These are phyloP conservation scores for Allobates femoralis DNA, from an alignment of 2,797 vertebrate genomes.

Conservation along the genomic window DNA sequence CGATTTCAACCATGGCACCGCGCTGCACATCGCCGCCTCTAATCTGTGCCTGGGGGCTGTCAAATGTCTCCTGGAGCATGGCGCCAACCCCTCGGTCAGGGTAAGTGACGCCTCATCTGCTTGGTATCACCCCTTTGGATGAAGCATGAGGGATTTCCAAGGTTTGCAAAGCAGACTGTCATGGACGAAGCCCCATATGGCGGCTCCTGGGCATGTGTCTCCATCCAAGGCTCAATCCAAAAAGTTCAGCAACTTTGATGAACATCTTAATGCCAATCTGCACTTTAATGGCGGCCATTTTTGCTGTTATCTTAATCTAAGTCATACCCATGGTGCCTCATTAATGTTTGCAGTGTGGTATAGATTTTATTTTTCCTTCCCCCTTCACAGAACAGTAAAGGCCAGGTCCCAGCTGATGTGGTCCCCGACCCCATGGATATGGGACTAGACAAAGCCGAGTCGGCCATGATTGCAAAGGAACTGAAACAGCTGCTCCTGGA, in stretches of 20 bases:
- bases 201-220: background rate
- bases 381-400: constrained; percentile 83
- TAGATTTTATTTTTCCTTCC: background rate
- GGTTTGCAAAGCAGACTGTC: background rate
- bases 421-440: constrained; percentile 95
- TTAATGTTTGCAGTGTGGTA: background rate
- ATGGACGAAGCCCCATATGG: no score
- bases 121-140: background rate
- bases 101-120: constrained; percentile 71
- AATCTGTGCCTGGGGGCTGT: constrained; percentile 91
- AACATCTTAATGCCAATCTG: no score
- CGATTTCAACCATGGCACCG: constrained; percentile 90
- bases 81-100: constrained; percentile 85
- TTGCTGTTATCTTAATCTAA: background rate
- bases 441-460: constrained; percentile 90
- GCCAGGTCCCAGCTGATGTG: constrained; percentile 87
- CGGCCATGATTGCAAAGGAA: constrained; percentile 89
- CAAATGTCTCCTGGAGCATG: constrained; percentile 91
- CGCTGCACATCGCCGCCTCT: constrained; percentile 92
- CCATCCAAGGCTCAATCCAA: no score
- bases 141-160: background rate
- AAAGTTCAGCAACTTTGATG: no score
- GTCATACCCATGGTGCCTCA: no score
- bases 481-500: constrained; percentile 88
- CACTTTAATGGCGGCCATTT: background rate